phyloP scores from a whole-genome alignment of 2,888 invertebrate genomes.

The Leptinotarsa juncta region DNA sequence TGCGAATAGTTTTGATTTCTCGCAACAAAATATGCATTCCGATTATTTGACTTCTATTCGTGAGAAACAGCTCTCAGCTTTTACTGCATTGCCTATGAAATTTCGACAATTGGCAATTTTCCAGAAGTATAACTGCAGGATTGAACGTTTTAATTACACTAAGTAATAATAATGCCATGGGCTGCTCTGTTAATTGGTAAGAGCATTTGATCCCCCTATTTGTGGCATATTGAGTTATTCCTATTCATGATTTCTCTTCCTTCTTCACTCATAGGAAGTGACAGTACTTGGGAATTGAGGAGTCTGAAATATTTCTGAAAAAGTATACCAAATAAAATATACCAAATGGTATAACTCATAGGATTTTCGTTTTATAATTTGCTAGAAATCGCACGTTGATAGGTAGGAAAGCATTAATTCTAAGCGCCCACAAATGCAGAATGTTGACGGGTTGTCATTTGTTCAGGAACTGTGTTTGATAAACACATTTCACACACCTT shows the following conservation, averaged over 20 bases:
- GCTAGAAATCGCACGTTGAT: too few relatives aligned
- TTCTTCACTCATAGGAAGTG: too few relatives aligned
- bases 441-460: too few relatives aligned
- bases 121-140: slow-evolving; percentile 13
- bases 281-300: not conserved
- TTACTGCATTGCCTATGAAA: slow-evolving; percentile 15
- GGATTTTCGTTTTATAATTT: too few relatives aligned
- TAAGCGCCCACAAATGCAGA: too few relatives aligned
- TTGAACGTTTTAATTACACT: slow-evolving; percentile 6
- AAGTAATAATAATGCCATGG: slow-evolving; percentile 1
- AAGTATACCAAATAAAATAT: not conserved
- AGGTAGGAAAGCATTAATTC: too few relatives aligned
- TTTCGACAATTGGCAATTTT: slow-evolving; percentile 12
- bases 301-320: not conserved
- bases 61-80: slow-evolving; percentile 1
- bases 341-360: too few relatives aligned
- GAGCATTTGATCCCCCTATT: not conserved
- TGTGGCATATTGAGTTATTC: too few relatives aligned
- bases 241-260: too few relatives aligned
- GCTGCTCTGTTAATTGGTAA: not conserved
- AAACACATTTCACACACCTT: too few relatives aligned
- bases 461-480: too few relatives aligned
- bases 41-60: slow-evolving; percentile 1
- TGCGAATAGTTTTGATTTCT: not conserved
- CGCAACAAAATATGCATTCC: not conserved